Evolutionary conservation across 2,113 vertebrate genomes (phyloP).

Genomic region (Osmerus eperlanus): DNA sequence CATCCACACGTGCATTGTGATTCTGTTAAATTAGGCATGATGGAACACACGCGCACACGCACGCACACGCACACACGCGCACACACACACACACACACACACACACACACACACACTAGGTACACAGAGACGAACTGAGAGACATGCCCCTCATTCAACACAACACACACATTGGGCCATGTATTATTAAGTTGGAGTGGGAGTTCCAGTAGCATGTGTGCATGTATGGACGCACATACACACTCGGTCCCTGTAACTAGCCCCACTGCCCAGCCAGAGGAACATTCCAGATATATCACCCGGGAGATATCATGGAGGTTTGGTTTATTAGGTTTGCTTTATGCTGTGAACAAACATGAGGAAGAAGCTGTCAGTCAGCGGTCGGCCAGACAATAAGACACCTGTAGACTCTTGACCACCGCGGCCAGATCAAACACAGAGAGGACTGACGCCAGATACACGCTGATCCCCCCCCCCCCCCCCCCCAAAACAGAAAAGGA

Average conservation of each 20-base stretch:
- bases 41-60: constrained; percentile 12
- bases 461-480: not conserved
- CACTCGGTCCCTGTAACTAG: constrained; percentile 6
- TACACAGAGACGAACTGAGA: constrained; percentile 42
- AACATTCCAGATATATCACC: constrained; percentile 34
- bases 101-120: constrained; percentile 22
- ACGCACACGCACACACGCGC: constrained; percentile 16
- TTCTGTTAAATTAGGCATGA: not conserved
- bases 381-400: constrained; percentile 19
- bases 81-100: constrained; percentile 28
- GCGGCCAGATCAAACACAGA: constrained; percentile 12
- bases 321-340: constrained; percentile 40
- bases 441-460: not conserved
- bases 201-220: constrained; percentile 35
- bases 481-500: not conserved
- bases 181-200: constrained; percentile 54
- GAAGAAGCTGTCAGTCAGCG: constrained; percentile 6
- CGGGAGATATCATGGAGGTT: constrained; percentile 20
- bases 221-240: constrained; percentile 35
- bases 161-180: constrained; percentile 56
- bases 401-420: constrained; percentile 11
- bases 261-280: not conserved
- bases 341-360: constrained; percentile 12
- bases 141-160: constrained; percentile 32
- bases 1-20: not conserved